A percentile compares a stretch with the other conserved stretches of the same genome.
Conservation (phyloP, 2,113 vertebrate genomes). For the Percina caprodes region DNA sequence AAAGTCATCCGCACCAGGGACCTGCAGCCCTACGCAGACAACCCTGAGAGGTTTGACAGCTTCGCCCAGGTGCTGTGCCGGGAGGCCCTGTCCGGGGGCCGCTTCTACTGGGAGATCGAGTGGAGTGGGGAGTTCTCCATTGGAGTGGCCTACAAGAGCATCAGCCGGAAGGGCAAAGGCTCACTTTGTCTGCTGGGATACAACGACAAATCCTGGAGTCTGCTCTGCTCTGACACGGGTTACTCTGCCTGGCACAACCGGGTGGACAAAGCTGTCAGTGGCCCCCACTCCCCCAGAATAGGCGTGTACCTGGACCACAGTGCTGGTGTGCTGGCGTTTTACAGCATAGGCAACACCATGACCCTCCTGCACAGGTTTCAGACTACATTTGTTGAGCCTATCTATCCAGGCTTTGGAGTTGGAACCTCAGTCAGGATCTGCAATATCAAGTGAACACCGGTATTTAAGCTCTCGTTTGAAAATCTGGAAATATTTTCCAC, state of each 20-base stretch:
- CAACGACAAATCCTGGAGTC: slow-evolving; percentile 93
- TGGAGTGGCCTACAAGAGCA: slow-evolving; percentile 88
- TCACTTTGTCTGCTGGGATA: slow-evolving; percentile 90
- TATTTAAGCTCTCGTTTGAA: slow-evolving; percentile 1
- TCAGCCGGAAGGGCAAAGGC: slow-evolving; percentile 84
- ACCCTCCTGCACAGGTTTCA: slow-evolving; percentile 89
- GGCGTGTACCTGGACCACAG: slow-evolving; percentile 90
- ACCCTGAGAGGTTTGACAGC: slow-evolving; percentile 85
- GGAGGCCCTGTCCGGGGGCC: slow-evolving; percentile 84
- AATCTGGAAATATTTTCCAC: background rate
- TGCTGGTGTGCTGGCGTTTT: slow-evolving; percentile 89
- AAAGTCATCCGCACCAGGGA: slow-evolving; percentile 83
- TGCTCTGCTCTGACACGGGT: slow-evolving; percentile 88
- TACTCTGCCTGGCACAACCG: slow-evolving; percentile 93
- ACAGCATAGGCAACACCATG: slow-evolving; percentile 85
- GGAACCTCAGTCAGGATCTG: slow-evolving; percentile 88
- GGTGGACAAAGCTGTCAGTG: slow-evolving; percentile 82
- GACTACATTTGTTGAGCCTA: slow-evolving; percentile 85
- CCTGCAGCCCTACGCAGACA: slow-evolving; percentile 81
- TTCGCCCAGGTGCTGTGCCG: slow-evolving; percentile 92
- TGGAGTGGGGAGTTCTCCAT: slow-evolving; percentile 88
- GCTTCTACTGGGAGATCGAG: slow-evolving; percentile 95
- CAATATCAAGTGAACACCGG: slow-evolving; percentile 78
- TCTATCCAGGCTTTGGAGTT: slow-evolving; percentile 93
- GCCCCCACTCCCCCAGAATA: slow-evolving; percentile 84